phyloP scores from a whole-genome alignment of 2,888 invertebrate genomes.

The Hirtodrosophila trivittata region DNA sequence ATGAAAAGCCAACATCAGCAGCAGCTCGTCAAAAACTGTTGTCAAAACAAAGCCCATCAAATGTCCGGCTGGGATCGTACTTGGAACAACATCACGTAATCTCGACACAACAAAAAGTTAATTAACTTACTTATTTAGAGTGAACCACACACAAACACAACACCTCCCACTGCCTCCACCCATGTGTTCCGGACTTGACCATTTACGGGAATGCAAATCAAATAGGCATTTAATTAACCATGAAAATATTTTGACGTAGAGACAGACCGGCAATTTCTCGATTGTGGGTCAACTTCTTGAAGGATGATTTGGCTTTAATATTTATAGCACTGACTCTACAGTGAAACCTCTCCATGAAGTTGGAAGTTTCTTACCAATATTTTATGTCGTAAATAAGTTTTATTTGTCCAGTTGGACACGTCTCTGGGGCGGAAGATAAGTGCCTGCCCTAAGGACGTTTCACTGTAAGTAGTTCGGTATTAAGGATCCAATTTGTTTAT shows the following conservation, averaged over 20 bases:
- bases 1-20: too few relatives aligned
- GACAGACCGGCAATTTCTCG: slow-evolving; percentile 11
- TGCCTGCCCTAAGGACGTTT: too few relatives aligned
- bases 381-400: too few relatives aligned
- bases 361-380: too few relatives aligned
- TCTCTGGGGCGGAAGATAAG: too few relatives aligned
- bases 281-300: slow-evolving; percentile 18
- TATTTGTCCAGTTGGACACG: too few relatives aligned
- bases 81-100: background rate
- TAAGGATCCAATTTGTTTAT: slow-evolving; percentile 13
- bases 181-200: background rate
- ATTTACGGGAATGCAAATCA: slow-evolving; percentile 43
- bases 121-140: slow-evolving; percentile 45
- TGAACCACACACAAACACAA: background rate
- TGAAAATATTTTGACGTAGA: slow-evolving; percentile 46
- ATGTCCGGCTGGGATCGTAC: too few relatives aligned
- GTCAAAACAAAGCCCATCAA: too few relatives aligned
- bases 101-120: slow-evolving; percentile 10
- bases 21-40: too few relatives aligned
- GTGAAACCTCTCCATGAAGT: too few relatives aligned
- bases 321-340: slow-evolving; percentile 2
- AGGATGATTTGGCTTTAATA: slow-evolving; percentile 10
- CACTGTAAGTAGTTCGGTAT: slow-evolving; percentile 3
- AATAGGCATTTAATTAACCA: slow-evolving; percentile 63
- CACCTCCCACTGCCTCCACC: background rate